Evolutionary conservation across 2,113 vertebrate species (phyloP).

Genomic region (Microcebus jonahi): DNA sequence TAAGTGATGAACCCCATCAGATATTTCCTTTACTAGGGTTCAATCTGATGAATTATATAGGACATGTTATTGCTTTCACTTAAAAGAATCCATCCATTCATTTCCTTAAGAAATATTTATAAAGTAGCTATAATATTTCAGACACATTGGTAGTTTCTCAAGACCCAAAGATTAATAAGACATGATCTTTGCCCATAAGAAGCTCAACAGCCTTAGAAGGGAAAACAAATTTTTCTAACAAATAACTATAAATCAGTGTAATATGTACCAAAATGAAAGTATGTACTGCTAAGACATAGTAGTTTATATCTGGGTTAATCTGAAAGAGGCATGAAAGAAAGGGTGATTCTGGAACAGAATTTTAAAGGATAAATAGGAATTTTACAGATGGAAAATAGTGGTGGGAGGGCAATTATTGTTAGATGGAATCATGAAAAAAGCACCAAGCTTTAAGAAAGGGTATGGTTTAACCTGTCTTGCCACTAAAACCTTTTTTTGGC

Average conservation of each 20-base stretch:
- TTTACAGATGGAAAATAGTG: neutral
- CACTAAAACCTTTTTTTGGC: too few species aligned
- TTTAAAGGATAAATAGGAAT: neutral
- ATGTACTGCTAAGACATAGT: neutral
- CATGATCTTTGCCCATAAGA: neutral
- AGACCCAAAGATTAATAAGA: neutral
- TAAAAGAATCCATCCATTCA: neutral
- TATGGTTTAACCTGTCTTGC: too few species aligned
- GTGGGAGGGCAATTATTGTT: neutral
- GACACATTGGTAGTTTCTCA: neutral
- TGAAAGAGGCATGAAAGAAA: neutral
- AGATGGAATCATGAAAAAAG: neutral
- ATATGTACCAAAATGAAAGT: neutral
- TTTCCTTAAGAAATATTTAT: constrained; percentile 4
- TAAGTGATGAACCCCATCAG: neutral
- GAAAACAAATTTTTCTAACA: neutral
- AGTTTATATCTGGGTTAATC: neutral
- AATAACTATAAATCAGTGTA: neutral
- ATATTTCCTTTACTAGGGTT: neutral
- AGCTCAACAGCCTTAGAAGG: neutral
- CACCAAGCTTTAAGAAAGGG: neutral
- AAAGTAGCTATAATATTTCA: neutral
- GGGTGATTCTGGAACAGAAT: neutral
- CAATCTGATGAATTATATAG: neutral
- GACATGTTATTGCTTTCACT: neutral